These are phyloP conservation scores for Trogon melanurus DNA, from an alignment of 2,113 vertebrate species.

Conservation along the genomic window DNA sequence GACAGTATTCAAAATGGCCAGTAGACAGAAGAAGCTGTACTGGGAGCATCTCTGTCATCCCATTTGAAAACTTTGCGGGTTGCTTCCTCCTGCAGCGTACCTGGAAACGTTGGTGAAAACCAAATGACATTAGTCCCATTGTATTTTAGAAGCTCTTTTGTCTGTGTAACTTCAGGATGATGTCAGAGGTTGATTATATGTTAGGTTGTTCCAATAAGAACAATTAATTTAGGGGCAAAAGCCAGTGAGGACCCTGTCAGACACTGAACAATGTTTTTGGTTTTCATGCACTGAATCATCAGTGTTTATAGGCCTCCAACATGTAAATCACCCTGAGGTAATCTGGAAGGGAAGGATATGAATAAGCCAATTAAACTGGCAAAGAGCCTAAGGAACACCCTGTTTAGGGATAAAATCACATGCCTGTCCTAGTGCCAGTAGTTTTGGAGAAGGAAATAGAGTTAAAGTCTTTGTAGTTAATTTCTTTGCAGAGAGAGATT, in stretches of 20 bases:
- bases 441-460: conserved; percentile 50
- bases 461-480: conserved; percentile 41
- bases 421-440: conserved; percentile 43
- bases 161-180: conserved; percentile 2
- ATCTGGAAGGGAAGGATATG: conserved; percentile 72
- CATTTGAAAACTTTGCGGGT: not conserved
- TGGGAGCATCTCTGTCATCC: not conserved
- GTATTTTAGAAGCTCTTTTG: conserved; percentile 11
- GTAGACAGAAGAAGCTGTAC: not conserved
- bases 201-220: conserved; percentile 26
- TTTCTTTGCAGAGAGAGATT: not conserved
- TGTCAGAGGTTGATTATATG: conserved; percentile 40
- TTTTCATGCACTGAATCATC: conserved; percentile 65
- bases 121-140: not conserved
- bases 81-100: not conserved
- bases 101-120: not conserved
- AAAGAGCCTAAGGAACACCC: conserved; percentile 70
- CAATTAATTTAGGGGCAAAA: conserved; percentile 51
- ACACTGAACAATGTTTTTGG: conserved; percentile 51
- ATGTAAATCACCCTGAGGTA: conserved; percentile 69
- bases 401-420: conserved; percentile 67
- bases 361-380: conserved; percentile 71
- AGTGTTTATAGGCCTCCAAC: conserved; percentile 65
- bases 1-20: not conserved
- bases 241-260: conserved; percentile 29